Conservation (phyloP, 2,113 vertebrate genomes). For the Xiphorhynchus elegans region DNA sequence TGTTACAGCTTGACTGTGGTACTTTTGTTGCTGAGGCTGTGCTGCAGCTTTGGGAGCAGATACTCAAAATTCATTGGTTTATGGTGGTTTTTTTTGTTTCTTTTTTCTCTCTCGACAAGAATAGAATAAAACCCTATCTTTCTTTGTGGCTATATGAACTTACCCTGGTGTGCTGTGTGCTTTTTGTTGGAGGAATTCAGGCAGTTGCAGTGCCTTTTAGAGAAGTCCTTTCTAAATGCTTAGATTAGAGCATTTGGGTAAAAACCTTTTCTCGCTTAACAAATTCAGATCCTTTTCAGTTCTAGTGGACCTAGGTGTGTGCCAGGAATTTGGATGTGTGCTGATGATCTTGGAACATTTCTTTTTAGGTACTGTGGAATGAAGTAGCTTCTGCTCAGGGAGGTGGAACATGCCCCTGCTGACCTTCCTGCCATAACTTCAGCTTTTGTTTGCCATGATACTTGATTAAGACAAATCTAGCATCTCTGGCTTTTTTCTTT, state of each 20-base stretch:
- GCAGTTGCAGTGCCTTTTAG: neutral
- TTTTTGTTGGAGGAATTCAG: neutral
- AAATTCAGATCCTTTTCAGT: neutral
- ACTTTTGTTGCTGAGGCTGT: neutral
- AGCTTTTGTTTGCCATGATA: neutral
- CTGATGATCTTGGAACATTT: neutral
- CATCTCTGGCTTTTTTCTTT: neutral
- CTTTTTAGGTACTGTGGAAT: neutral
- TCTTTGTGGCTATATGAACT: neutral
- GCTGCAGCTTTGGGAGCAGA: neutral
- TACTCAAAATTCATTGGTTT: neutral
- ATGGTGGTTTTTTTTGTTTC: neutral
- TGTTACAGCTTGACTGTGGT: neutral
- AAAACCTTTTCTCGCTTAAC: neutral
- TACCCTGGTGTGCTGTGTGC: neutral
- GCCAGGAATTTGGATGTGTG: neutral
- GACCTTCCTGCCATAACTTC: neutral
- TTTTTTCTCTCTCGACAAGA: neutral
- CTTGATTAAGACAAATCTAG: neutral
- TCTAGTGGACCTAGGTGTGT: neutral
- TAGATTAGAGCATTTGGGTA: neutral
- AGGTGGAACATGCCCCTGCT: neutral
- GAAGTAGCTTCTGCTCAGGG: neutral
- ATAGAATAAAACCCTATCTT: neutral
- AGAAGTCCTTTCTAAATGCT: neutral